Evolutionary conservation across 2,113 vertebrate species (phyloP).

Genomic region (Strix aluco): DNA sequence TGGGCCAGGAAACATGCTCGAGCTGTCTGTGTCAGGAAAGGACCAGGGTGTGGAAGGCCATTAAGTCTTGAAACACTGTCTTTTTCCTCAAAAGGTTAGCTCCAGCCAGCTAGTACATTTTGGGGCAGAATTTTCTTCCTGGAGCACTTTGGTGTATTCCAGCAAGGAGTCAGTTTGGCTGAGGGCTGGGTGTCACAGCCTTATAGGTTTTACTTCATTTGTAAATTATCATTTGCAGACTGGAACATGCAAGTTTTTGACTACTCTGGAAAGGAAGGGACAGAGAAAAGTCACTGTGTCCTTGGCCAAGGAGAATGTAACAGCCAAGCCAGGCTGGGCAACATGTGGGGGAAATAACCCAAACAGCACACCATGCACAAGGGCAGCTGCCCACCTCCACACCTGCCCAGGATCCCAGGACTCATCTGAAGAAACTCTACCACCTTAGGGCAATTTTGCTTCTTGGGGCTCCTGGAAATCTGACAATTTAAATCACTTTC

Average conservation of each 20-base stretch:
- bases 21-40: not conserved
- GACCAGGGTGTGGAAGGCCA: not conserved
- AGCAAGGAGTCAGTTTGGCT: not conserved
- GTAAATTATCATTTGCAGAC: not conserved
- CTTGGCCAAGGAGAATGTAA: not conserved
- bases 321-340: not conserved
- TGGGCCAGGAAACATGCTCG: accelerated
- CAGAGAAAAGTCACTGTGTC: not conserved
- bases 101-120: not conserved
- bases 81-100: not conserved
- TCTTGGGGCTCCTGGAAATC: not conserved
- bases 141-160: not conserved
- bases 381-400: not conserved
- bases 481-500: not conserved
- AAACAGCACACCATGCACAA: not conserved
- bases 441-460: not conserved
- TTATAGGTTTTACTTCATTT: not conserved
- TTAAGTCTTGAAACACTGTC: not conserved
- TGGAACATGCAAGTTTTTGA: not conserved
- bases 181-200: not conserved
- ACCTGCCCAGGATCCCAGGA: not conserved
- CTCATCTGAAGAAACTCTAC: not conserved
- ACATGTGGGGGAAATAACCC: accelerated
- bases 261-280: not conserved
- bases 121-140: not conserved